Conservation (phyloP, 2,113 vertebrate species). For the Malurus cyaneus region DNA sequence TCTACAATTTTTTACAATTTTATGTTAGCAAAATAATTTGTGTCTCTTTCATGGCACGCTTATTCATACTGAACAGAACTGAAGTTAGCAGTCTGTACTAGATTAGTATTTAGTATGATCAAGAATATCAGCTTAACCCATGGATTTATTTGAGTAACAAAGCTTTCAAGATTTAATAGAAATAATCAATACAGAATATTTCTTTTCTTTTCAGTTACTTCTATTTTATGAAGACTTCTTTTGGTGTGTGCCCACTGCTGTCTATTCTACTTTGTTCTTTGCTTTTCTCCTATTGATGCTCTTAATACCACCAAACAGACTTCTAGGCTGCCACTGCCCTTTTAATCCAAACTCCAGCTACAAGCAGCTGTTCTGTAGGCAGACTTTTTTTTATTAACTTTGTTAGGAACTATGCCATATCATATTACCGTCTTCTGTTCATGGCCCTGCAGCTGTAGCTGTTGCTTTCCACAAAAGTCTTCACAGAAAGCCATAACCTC, state of each 20-base stretch:
- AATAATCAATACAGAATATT: not conserved
- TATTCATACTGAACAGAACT: not conserved
- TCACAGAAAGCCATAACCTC: not conserved
- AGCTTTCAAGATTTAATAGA: not conserved
- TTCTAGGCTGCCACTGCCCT: conserved; percentile 37
- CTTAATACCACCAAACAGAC: conserved; percentile 50
- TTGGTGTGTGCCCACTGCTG: conserved; percentile 2
- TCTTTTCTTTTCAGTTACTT: not conserved
- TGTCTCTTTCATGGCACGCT: not conserved
- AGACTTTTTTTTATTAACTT: conserved; percentile 70
- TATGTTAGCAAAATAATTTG: not conserved
- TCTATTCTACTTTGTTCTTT: conserved; percentile 43
- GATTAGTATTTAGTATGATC: not conserved
- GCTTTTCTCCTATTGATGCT: conserved; percentile 17
- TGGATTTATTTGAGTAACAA: not conserved
- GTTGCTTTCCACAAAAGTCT: conserved; percentile 66
- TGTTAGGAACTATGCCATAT: conserved; percentile 67
- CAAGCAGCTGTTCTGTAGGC: conserved; percentile 74
- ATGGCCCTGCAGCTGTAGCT: conserved; percentile 61
- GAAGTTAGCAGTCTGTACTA: not conserved
- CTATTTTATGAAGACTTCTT: not conserved
- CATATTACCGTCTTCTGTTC: conserved; percentile 70
- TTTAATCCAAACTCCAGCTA: conserved; percentile 70
- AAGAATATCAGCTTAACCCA: not conserved
- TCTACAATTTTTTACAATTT: not conserved